Percentiles rank a stretch among this genome's conserved stretches.
Evolutionary conservation across 2,888 invertebrate species (phyloP).

Genomic region (Epinotia bilunana): DNA sequence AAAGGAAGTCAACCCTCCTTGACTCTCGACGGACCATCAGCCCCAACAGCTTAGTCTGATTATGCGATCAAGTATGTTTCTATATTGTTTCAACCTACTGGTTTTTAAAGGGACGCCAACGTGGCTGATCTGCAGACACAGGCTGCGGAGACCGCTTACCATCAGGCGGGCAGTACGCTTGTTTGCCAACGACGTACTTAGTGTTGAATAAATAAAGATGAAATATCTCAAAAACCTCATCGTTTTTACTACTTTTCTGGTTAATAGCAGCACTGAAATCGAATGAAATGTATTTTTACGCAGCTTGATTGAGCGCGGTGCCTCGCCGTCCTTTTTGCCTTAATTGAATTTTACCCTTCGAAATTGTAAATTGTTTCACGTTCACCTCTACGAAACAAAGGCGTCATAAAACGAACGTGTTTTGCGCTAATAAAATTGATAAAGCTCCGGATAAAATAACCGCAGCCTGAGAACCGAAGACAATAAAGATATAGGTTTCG

Average conservation of each 20-base stretch:
- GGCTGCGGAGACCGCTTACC: too few species aligned
- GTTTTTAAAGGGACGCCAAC: too few species aligned
- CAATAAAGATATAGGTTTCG: slow-evolving; percentile 35
- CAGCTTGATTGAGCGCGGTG: slow-evolving; percentile 32
- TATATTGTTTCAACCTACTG: too few species aligned
- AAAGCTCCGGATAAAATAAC: slow-evolving; percentile 28
- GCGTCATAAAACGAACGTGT: slow-evolving; percentile 44
- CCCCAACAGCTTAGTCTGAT: too few species aligned
- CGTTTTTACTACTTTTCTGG: background rate
- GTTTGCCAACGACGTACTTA: too few species aligned
- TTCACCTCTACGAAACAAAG: slow-evolving; percentile 38
- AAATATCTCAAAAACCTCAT: background rate
- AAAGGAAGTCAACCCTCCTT: too few species aligned
- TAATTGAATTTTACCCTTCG: slow-evolving; percentile 61
- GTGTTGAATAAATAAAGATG: too few species aligned
- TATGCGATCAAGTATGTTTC: too few species aligned
- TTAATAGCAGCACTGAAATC: slow-evolving; percentile 11
- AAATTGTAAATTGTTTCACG: slow-evolving; percentile 60
- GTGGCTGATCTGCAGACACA: too few species aligned
- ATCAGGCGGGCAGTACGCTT: too few species aligned
- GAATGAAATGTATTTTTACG: slow-evolving; percentile 25
- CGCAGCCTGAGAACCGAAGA: slow-evolving; percentile 18
- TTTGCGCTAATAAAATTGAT: slow-evolving; percentile 39
- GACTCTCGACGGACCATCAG: too few species aligned
- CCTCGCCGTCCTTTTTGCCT: slow-evolving; percentile 44